phyloP scores from a whole-genome alignment of 2,888 invertebrate species.

The Agriopis leucophaearia region DNA sequence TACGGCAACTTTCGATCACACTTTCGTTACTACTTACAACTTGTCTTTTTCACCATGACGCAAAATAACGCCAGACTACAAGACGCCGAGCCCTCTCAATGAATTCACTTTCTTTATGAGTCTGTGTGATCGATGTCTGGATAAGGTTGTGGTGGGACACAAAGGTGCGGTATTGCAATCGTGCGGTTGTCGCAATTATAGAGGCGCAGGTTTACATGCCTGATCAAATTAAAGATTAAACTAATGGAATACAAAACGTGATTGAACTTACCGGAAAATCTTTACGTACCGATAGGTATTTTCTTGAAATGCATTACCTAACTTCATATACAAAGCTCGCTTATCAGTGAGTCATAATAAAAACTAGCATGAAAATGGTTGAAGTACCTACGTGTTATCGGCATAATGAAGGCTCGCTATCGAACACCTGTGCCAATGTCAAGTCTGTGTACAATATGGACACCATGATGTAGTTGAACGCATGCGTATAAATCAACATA shows the following conservation, averaged over 20 bases:
- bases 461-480: slow-evolving; percentile 29
- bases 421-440: slow-evolving; percentile 39
- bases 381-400: slow-evolving; percentile 21
- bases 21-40: slow-evolving; percentile 75
- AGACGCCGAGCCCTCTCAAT: slow-evolving; percentile 68
- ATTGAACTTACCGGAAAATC: slow-evolving; percentile 12
- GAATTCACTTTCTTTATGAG: slow-evolving; percentile 69
- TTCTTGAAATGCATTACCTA: slow-evolving; percentile 16
- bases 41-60: slow-evolving; percentile 72
- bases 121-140: slow-evolving; percentile 31
- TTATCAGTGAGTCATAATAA: slow-evolving; percentile 25
- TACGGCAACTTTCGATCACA: slow-evolving; percentile 84
- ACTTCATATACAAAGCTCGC: slow-evolving; percentile 20
- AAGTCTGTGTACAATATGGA: slow-evolving; percentile 31
- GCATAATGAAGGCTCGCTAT: slow-evolving; percentile 25
- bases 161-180: slow-evolving; percentile 28
- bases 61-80: slow-evolving; percentile 69
- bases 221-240: slow-evolving; percentile 32
- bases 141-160: slow-evolving; percentile 28
- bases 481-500: slow-evolving; percentile 28
- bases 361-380: slow-evolving; percentile 18
- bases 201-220: slow-evolving; percentile 17
- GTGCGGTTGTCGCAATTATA: slow-evolving; percentile 34
- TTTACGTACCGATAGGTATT: slow-evolving; percentile 1
- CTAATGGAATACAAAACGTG: slow-evolving; percentile 13